Evolutionary conservation across 2,797 vertebrate genomes (phyloP), one percentile per base, ranked within the genome.

Genomic region (Hephaestus fuliginosus): DNA sequence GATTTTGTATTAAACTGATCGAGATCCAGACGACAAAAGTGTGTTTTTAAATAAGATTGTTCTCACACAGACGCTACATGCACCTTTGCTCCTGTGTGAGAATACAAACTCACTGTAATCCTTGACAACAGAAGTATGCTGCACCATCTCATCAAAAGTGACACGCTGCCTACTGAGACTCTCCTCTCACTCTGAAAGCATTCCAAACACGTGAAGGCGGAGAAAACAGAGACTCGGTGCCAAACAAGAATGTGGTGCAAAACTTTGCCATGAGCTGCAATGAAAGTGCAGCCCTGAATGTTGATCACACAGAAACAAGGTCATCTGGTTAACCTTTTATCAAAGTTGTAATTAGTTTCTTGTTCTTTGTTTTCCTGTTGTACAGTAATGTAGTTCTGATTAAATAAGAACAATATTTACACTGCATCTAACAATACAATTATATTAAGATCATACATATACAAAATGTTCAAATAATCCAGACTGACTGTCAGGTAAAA

Each of bases 181-280:
- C 44, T 78, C 67, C 81, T 44, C 78, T 78, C 51, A 71, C 70
- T 75, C 64, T 61, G 70, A 76, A 66, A 18, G 43, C 53, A 30
- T 7, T 61, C 36, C 30, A 74, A 53, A 76, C 56, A 55, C 70
- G 67, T 65, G 69, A 76, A 64, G 52, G 36, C 48, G 60, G 46
- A 80, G 69, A 60, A 65, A 60, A 66, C 36, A 65, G 20, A 58
- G 48, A 55, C 41, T 48, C 52, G 49, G 72, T 8, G 58, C 17
- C 30, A 28, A 11, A 65, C 0, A 12, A 30, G n/a, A 55, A 51
- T 44, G 9, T 76, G 49, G 33, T 55, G 49, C 49, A 41, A 63
- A 56, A 39, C 39, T 4, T 30, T n/a, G 43, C 7, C 33, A 66
- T 17, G 3, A 48, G 25, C 39, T 36, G 39, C 15, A 15, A 63